Evolutionary conservation across 2,797 vertebrate species (phyloP).

Genomic region (Aulostomus chinensis): DNA sequence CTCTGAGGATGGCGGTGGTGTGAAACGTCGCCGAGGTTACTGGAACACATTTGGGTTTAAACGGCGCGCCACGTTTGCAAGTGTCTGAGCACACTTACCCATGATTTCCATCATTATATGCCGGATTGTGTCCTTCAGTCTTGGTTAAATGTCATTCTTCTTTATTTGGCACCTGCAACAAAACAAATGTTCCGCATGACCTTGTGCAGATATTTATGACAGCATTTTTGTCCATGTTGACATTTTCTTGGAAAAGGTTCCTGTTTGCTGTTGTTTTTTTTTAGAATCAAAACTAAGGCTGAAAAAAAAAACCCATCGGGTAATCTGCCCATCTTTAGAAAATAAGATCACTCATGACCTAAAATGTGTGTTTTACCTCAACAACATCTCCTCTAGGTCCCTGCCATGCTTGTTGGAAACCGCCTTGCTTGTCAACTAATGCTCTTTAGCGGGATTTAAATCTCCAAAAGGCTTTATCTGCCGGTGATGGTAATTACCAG

Average conservation of each 20-base stretch:
- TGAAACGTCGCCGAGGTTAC: conserved; percentile 18
- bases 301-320: too few species aligned
- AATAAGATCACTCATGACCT: too few species aligned
- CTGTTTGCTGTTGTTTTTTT: too few species aligned
- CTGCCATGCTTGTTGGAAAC: conserved; percentile 60
- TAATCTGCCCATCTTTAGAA: too few species aligned
- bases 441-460: conserved; percentile 80
- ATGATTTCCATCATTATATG: conserved; percentile 63
- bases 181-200: background rate
- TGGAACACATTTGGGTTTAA: conserved; percentile 17
- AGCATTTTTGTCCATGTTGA: too few species aligned
- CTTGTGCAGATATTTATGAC: too few species aligned
- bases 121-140: background rate
- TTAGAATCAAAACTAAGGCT: too few species aligned
- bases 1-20: background rate
- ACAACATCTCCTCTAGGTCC: conserved; percentile 17
- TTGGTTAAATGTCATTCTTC: conserved; percentile 40
- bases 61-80: too few species aligned
- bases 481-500: conserved; percentile 80
- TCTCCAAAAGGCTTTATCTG: conserved; percentile 78
- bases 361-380: too few species aligned
- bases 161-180: conserved; percentile 42
- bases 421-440: conserved; percentile 74
- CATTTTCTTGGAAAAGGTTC: too few species aligned
- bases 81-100: conserved; percentile 51